Base-by-base conservation (phyloP, 2,113 vertebrate genomes). In the Syngnathus typhle region DNA sequence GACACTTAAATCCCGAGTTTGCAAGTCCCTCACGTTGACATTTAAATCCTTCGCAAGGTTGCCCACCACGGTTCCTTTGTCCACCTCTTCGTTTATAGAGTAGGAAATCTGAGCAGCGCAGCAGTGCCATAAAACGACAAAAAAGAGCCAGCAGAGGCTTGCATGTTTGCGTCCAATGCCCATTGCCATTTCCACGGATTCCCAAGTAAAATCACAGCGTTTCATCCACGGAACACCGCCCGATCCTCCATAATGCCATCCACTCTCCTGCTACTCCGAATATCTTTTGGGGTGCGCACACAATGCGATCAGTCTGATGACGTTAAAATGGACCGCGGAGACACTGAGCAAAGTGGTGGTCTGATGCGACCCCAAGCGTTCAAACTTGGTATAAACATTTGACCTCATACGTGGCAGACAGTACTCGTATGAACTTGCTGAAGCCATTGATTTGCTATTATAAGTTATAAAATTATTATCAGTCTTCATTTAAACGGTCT, bases 21-120 rank as follows among this genome's bases (percentile, higher is more conserved):
- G 81, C 44, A 92, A 61, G 10, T 90, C 87, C 11, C 77, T 67
- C 0, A 80, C 46, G 37, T 76, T 89, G 1, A 91, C 64, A 16
- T 84, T 89, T 23, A 91, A 73, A 86, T 88, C 88, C 78, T 90
- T 92, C 0, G 81, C 87, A 37, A 91, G 70, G 69, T 88, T 89
- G 8, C 89, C 91, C 1, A 90, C 79, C 41, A 87, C 71, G 5
- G 84, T 86, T 19, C 89, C 91, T 77, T 85, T 87, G 62, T 88
- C 78, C 73, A 65, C 36, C 68, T 91, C 90, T 69, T 91, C 90
- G n/a, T 85, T 79, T 55, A 91, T n/a, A 0, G 87, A 85, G 60
- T 74, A 89, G 0, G 78, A 67, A 52, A 87, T 73, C 71, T 90
- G 89, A 54, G 83, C 79, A 10, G 65, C 76, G 56, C 68, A 67